These are phyloP conservation scores for Phrixothrix hirtus DNA, from an alignment of 2,888 invertebrate species.

Conservation along the genomic window DNA sequence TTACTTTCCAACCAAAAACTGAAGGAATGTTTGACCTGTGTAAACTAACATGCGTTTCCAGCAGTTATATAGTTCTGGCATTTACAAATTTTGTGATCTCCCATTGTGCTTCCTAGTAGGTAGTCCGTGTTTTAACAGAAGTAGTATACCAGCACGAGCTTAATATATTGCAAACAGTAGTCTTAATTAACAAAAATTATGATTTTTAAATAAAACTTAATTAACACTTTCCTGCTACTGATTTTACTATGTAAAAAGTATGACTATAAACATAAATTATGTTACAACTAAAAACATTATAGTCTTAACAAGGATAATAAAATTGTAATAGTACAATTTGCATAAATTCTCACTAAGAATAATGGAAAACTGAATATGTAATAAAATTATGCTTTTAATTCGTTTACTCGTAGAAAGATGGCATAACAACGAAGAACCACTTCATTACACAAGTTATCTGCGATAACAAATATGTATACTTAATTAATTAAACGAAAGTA, in stretches of 20 bases:
- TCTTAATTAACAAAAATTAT: slow-evolving; percentile 4
- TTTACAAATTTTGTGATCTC: slow-evolving; percentile 34
- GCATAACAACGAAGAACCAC: neutral
- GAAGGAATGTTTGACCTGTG: slow-evolving; percentile 10
- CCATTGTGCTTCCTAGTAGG: slow-evolving; percentile 34
- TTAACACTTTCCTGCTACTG: too few species aligned
- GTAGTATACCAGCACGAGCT: slow-evolving; percentile 16
- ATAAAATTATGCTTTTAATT: too few species aligned
- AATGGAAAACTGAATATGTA: too few species aligned
- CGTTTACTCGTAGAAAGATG: neutral
- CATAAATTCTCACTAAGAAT: too few species aligned
- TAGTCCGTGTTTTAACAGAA: slow-evolving; percentile 29
- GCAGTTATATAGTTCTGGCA: slow-evolving; percentile 20
- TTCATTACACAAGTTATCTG: neutral
- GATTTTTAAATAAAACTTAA: too few species aligned
- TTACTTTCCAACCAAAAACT: neutral
- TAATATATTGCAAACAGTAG: slow-evolving; percentile 22
- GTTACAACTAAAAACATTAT: too few species aligned
- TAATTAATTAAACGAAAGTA: neutral
- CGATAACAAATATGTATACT: slow-evolving; percentile 9
- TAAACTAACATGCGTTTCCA: slow-evolving; percentile 31
- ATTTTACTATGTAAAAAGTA: too few species aligned
- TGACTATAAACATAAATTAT: too few species aligned
- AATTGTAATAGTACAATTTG: too few species aligned
- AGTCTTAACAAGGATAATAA: too few species aligned